phyloP scores from a whole-genome alignment of 2,888 invertebrate genomes.

The Lasioglossum marginatum region DNA sequence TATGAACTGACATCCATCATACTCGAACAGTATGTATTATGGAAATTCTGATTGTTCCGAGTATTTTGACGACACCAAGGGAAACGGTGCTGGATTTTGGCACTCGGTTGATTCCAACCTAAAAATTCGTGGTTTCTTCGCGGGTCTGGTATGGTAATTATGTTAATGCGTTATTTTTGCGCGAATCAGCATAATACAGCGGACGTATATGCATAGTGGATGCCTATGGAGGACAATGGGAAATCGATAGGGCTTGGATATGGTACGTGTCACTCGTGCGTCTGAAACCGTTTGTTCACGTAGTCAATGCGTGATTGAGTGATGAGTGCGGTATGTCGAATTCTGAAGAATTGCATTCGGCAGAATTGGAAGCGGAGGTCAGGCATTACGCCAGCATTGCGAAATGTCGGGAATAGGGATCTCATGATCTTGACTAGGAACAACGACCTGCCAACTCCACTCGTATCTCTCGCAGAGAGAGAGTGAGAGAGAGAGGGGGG shows the following conservation, averaged over 20 bases:
- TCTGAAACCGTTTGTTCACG: slow-evolving; percentile 67
- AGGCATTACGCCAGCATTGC: slow-evolving; percentile 64
- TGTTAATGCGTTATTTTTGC: slow-evolving; percentile 34
- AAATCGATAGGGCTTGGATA: slow-evolving; percentile 69
- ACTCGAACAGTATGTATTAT: background rate
- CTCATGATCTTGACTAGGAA: slow-evolving; percentile 65
- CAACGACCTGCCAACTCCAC: slow-evolving; percentile 76
- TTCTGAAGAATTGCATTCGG: slow-evolving; percentile 68
- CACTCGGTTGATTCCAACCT: background rate
- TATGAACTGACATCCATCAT: background rate
- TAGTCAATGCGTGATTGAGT: slow-evolving; percentile 70
- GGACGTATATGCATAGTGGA: slow-evolving; percentile 40
- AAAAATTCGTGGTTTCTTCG: background rate
- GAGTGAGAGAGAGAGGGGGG: slow-evolving; percentile 23
- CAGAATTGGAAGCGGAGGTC: slow-evolving; percentile 58
- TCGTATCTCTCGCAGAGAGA: slow-evolving; percentile 60
- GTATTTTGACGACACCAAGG: background rate
- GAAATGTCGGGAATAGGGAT: slow-evolving; percentile 63
- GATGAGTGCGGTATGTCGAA: slow-evolving; percentile 61
- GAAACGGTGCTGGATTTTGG: background rate
- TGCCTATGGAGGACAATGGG: slow-evolving; percentile 67
- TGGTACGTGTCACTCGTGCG: slow-evolving; percentile 64
- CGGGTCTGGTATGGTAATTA: background rate
- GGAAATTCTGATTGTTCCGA: background rate
- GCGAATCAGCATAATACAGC: slow-evolving; percentile 28